Evolutionary conservation across 1,140 invertebrate species (phyloP).

Genomic region (Mizuhopecten yessoensis): DNA sequence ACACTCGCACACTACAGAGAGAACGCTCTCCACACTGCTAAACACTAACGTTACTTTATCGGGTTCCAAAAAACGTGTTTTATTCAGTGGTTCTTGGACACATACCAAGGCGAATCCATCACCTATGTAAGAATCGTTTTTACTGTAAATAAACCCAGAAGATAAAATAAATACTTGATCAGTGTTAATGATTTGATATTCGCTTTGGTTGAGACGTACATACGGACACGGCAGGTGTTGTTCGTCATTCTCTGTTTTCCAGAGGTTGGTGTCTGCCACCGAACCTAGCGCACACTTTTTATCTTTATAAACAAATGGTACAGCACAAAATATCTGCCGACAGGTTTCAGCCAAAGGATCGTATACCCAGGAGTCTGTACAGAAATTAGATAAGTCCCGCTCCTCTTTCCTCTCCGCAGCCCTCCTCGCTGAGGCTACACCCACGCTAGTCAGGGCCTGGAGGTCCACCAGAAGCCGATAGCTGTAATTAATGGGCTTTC

Average conservation of each 20-base stretch:
- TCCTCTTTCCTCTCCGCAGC: neutral
- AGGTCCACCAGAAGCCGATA: constrained; percentile 59
- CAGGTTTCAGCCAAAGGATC: constrained; percentile 69
- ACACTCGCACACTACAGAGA: constrained; percentile 67
- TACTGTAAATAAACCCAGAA: constrained; percentile 39
- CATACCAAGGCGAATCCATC: constrained; percentile 53
- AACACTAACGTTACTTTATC: constrained; percentile 49
- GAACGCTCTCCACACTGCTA: constrained; percentile 57
- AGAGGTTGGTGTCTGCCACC: neutral
- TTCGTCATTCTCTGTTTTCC: neutral
- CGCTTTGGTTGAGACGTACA: constrained; percentile 51
- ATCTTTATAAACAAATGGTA: constrained; percentile 51
- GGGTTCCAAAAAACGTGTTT: neutral
- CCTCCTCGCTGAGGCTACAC: neutral
- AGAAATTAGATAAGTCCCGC: constrained; percentile 40
- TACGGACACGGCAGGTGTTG: constrained; percentile 11
- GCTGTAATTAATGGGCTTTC: constrained; percentile 50
- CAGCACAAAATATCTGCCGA: constrained; percentile 61
- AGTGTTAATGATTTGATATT: constrained; percentile 56
- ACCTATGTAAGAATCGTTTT: constrained; percentile 43
- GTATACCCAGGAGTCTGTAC: constrained; percentile 62
- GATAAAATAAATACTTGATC: constrained; percentile 51
- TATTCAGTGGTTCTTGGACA: constrained; percentile 47
- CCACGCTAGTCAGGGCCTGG: neutral
- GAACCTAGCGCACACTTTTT: constrained; percentile 55